Evolutionary conservation across 2,797 vertebrate genomes (phyloP).

Genomic region (Sebastes dallii): DNA sequence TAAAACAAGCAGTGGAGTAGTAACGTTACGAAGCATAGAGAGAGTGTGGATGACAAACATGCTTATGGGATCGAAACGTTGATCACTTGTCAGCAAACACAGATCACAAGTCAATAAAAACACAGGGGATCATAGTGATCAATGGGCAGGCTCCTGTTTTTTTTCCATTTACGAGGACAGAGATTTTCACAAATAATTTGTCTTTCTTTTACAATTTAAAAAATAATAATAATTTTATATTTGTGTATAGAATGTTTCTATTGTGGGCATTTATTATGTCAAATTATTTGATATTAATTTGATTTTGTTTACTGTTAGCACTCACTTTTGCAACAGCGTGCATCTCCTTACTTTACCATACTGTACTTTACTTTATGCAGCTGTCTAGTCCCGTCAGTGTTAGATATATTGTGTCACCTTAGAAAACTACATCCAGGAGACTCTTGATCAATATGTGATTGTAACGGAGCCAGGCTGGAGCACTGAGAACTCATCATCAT

Average conservation of each 20-base stretch:
- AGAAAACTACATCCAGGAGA: background rate
- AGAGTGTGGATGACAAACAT: no score
- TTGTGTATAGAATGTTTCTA: background rate
- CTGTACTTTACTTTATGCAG: background rate
- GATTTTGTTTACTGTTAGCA: background rate
- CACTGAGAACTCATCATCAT: background rate
- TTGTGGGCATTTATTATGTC: background rate
- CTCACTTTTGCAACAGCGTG: background rate
- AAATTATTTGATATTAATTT: background rate
- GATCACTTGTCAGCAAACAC: no score
- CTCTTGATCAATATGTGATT: constrained; percentile 12
- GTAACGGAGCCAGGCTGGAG: background rate
- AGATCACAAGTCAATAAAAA: no score
- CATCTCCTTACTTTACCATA: background rate
- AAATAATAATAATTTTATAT: background rate
- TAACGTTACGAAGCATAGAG: no score
- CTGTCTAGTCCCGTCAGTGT: background rate
- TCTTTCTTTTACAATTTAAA: background rate
- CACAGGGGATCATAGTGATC: no score
- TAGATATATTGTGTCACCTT: background rate
- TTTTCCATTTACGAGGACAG: background rate
- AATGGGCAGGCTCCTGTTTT: background rate
- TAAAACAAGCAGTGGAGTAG: no score
- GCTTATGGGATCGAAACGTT: no score
- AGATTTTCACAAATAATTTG: background rate